These are phyloP conservation scores for Geococcyx californianus DNA, from an alignment of 2,113 vertebrate genomes.

Conservation along the genomic window DNA sequence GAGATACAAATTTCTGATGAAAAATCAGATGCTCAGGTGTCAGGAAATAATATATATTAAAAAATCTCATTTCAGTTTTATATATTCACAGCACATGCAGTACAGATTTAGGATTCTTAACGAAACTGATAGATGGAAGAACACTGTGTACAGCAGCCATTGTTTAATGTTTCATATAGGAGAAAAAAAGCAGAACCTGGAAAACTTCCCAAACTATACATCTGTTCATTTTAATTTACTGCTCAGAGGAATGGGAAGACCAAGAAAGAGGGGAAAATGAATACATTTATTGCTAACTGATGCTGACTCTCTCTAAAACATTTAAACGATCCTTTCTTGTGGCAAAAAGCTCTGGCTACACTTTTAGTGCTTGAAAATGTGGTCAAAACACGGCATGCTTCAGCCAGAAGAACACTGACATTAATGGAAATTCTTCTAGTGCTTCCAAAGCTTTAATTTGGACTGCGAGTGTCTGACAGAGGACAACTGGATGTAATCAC, in stretches of 20 bases:
- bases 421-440: not conserved
- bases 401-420: not conserved
- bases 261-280: not conserved
- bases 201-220: constrained; percentile 5
- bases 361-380: not conserved
- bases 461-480: not conserved
- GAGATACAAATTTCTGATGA: not conserved
- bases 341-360: not conserved
- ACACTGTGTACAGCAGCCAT: not conserved
- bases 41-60: not conserved
- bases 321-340: not conserved
- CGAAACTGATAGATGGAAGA: not conserved
- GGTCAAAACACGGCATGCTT: not conserved
- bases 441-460: not conserved
- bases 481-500: not conserved
- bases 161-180: not conserved
- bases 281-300: not conserved
- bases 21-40: not conserved
- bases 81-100: not conserved
- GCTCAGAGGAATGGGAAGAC: not conserved
- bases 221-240: constrained; percentile 33
- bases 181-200: not conserved
- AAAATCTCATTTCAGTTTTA: not conserved
- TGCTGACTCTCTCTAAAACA: not conserved
- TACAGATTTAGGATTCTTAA: not conserved